Evolutionary conservation across 2,113 vertebrate species (phyloP).

Genomic region (Tragelaphus buxtoni): DNA sequence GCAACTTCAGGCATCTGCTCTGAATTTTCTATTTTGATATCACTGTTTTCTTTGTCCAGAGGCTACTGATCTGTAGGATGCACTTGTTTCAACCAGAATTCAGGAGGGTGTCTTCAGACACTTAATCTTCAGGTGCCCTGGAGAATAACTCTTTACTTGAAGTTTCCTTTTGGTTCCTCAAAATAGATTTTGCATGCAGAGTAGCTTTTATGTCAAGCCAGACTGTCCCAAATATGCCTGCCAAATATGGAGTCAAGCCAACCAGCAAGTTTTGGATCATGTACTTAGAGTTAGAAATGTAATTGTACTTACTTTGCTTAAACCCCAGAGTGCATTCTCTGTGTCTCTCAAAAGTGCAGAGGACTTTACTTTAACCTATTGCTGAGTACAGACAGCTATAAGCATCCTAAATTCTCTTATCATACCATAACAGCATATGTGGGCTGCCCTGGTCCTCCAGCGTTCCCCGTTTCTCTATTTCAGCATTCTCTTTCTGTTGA

Average conservation of each 20-base stretch:
- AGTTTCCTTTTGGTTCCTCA: neutral
- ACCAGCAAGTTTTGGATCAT: neutral
- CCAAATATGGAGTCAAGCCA: neutral
- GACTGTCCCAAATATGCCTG: neutral
- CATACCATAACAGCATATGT: accelerated
- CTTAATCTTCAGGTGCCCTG: neutral
- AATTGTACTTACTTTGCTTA: neutral
- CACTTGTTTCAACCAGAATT: neutral
- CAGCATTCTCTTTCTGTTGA: neutral
- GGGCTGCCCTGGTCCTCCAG: neutral
- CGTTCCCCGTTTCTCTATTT: neutral
- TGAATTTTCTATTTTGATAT: neutral
- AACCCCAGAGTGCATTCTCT: neutral
- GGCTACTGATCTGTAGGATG: neutral
- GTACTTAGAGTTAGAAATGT: neutral
- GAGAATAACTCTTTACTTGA: neutral
- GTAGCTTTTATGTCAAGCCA: neutral
- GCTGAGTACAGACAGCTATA: neutral
- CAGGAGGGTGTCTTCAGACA: neutral
- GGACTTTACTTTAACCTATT: neutral
- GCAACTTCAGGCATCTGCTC: neutral
- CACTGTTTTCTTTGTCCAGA: neutral
- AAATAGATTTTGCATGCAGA: neutral
- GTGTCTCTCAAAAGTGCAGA: neutral
- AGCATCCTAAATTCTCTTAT: neutral